Evolutionary conservation across 2,113 vertebrate genomes (phyloP).

Genomic region (Nipponia nippon): DNA sequence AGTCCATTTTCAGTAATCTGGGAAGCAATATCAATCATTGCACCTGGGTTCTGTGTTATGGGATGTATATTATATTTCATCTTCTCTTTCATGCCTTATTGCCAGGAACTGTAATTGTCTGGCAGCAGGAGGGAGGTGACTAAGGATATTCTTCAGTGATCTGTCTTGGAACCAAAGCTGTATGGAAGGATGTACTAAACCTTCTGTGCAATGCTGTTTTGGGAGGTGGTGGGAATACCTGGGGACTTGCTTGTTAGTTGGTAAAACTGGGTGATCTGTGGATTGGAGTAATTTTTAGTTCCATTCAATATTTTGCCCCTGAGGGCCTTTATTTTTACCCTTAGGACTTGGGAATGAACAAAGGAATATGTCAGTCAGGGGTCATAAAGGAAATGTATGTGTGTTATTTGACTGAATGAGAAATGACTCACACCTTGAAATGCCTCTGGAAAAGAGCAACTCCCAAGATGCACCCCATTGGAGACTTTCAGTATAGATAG

Average conservation of each 20-base stretch:
- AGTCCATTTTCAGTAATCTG: not conserved
- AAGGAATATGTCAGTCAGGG: not conserved
- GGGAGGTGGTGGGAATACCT: not conserved
- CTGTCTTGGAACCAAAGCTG: not conserved
- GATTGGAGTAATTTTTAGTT: not conserved
- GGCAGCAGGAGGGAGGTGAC: conserved; percentile 12
- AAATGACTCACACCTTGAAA: not conserved
- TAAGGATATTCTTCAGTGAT: conserved; percentile 9
- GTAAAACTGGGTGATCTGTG: not conserved
- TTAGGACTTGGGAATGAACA: not conserved
- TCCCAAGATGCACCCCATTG: not conserved
- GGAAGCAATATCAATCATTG: not conserved
- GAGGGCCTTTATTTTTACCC: not conserved
- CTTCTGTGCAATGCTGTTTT: not conserved
- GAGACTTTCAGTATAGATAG: not conserved
- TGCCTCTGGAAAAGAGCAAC: not conserved
- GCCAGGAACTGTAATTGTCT: not conserved
- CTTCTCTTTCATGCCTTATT: not conserved
- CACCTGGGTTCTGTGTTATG: not conserved
- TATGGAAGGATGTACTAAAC: not conserved
- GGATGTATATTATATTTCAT: not conserved
- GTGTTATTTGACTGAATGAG: not conserved
- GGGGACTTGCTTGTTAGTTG: not conserved
- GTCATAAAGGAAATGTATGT: not conserved
- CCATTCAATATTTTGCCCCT: not conserved